Conservation (phyloP, 2,888 invertebrate species). For the Nephrotoma appendiculata region DNA sequence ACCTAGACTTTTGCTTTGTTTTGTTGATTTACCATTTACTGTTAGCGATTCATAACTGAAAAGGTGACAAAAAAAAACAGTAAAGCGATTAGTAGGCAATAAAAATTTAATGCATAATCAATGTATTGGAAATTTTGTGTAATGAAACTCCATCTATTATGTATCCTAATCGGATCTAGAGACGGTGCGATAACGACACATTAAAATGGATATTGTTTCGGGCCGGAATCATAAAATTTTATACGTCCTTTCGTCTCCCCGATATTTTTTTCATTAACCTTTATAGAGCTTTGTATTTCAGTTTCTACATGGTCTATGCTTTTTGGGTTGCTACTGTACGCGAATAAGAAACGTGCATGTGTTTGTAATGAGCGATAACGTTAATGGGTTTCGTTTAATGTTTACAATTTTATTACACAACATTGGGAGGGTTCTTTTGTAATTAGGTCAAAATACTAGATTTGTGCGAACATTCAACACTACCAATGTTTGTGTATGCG, state of each 20-base stretch:
- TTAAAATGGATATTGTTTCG: not conserved
- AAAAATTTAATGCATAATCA: not conserved
- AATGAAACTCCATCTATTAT: not conserved
- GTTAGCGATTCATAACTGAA: constrained; percentile 18
- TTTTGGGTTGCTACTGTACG: not conserved
- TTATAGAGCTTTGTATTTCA: not conserved
- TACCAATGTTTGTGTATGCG: not conserved
- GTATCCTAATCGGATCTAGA: not conserved
- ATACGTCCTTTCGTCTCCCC: not conserved
- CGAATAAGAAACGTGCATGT: not conserved
- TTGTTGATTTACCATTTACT: constrained; percentile 9
- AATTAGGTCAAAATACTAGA: not conserved
- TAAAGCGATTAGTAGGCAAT: not conserved
- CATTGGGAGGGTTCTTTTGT: not conserved
- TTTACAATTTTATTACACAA: not conserved
- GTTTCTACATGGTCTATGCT: not conserved
- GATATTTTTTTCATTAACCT: not conserved
- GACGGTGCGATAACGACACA: not conserved
- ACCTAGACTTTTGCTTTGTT: constrained; percentile 16
- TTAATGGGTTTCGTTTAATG: not conserved
- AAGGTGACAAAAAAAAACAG: constrained; percentile 2
- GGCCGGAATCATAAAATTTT: not conserved
- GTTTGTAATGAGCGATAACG: not conserved
- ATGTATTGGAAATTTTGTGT: not conserved
- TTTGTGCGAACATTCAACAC: not conserved